Evolutionary conservation across 2,888 invertebrate genomes (phyloP), one percentile per base, ranked within the genome.

Genomic region (Miltochrista miniata): DNA sequence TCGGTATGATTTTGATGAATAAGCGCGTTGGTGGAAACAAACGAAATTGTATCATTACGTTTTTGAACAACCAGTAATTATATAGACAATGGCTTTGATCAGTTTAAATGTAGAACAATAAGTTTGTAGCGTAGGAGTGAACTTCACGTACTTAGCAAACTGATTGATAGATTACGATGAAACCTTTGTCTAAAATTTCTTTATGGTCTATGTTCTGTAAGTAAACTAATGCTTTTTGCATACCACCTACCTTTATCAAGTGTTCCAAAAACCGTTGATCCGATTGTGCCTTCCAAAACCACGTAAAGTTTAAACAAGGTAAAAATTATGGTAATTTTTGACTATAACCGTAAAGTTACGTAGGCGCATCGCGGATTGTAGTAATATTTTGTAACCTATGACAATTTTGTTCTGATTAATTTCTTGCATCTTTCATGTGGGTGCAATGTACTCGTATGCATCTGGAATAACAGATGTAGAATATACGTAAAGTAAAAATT

Each of bases 21-120:
- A 69, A 66, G 59, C 58, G 74, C 70, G 79, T 79, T 70, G 79
- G 78, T 67, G 59, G 61, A 68, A 70, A 71, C 68, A 59, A 71
- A 65, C 65, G 60, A 56, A 74, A 74, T 75, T 69, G 72, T 76
- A 77, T 76, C 69, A 74, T 74, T 72, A 74, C 54, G 67, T 59
- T 67, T 51, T 53, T 64, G 65, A 81, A 78, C 79, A 79, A 71
- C 73, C 68, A 73, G 64, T 82, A 81, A 85, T 85, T 85, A 82
- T 62, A 74, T 76, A 80, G 79, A 85, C 85, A 87, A 87, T 82
- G 64, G 79, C 54, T 54, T 79, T 86, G 78, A 87, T 86, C 11
- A 85, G 74, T 60, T 68, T 68, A 68, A 75, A 78, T 71, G 74
- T 75, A 64, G 72, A 77, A 68, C 76, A 61, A 70, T 71, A 70